Percentiles rank a stretch among this genome's conserved stretches.
These are phyloP conservation scores for Vannuccia rotundouncinata DNA, from an alignment of 2,888 invertebrate species.

Conservation along the genomic window DNA sequence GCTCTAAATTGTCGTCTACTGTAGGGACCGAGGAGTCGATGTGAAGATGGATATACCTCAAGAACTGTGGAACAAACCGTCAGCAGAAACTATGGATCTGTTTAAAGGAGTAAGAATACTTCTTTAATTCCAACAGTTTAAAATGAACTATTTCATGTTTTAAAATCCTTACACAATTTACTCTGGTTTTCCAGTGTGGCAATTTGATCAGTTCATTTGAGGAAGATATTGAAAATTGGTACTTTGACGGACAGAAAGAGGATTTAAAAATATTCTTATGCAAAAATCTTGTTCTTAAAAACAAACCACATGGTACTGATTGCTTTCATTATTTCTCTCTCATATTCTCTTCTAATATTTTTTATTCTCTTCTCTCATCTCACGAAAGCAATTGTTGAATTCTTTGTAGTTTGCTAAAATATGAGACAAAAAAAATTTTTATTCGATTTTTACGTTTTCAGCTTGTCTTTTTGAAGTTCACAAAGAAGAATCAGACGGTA, in stretches of 20 bases:
- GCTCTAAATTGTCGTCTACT: neutral
- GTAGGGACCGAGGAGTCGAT: slow-evolving; percentile 32
- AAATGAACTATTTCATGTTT: too few species aligned
- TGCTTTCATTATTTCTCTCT: too few species aligned
- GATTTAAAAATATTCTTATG: slow-evolving; percentile 71
- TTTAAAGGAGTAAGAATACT: slow-evolving; percentile 22
- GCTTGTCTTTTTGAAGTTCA: too few species aligned
- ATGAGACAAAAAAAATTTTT: too few species aligned
- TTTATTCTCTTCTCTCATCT: too few species aligned
- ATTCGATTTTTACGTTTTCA: too few species aligned
- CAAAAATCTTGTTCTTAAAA: slow-evolving; percentile 66
- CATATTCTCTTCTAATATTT: too few species aligned
- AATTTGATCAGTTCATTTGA: slow-evolving; percentile 77
- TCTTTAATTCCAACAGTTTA: neutral
- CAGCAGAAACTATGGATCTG: slow-evolving; percentile 32
- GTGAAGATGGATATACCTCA: slow-evolving; percentile 38
- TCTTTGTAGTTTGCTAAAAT: too few species aligned
- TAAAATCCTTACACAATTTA: too few species aligned
- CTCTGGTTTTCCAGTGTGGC: slow-evolving; percentile 65
- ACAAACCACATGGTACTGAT: slow-evolving; percentile 61
- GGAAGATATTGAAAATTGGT: slow-evolving; percentile 80
- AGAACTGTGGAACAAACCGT: slow-evolving; percentile 37
- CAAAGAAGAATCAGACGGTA: too few species aligned
- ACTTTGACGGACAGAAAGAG: slow-evolving; percentile 70
- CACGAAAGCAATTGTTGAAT: too few species aligned